Conservation (phyloP, 2,113 vertebrate species). For the Halcyon malimbica region DNA sequence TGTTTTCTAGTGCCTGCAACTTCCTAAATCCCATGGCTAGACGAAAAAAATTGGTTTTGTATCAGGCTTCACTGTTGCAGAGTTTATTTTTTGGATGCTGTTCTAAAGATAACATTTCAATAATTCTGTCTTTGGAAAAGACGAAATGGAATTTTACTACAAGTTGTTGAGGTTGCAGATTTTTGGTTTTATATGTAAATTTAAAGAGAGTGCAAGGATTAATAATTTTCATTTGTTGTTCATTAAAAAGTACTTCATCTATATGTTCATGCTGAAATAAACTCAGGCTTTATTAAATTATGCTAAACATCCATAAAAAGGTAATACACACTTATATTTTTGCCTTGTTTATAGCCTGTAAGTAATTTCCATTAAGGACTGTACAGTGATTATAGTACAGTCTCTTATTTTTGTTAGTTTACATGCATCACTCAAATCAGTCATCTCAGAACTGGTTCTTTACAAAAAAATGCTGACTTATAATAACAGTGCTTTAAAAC, state of each 20-base stretch:
- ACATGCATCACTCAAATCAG: background rate
- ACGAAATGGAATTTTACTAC: background rate
- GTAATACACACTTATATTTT: background rate
- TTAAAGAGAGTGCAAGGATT: background rate
- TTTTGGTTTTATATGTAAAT: background rate
- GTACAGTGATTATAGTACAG: background rate
- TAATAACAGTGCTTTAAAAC: background rate
- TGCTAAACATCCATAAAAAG: background rate
- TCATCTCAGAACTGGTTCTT: background rate
- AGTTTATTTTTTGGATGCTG: background rate
- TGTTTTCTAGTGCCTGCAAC: background rate
- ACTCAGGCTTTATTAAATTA: background rate
- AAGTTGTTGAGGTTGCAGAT: background rate
- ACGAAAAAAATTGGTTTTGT: background rate
- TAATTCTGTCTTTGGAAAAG: background rate
- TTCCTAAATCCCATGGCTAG: background rate
- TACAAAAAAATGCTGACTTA: background rate
- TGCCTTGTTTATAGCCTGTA: background rate
- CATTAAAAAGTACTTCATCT: background rate
- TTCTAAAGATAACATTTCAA: constrained; percentile 1
- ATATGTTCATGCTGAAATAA: background rate
- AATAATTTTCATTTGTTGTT: background rate
- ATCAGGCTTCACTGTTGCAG: background rate
- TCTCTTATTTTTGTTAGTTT: background rate
- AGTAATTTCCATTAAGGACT: background rate